Conservation (phyloP, 2,888 invertebrate genomes). For the Caenorhabditis sp. region DNA sequence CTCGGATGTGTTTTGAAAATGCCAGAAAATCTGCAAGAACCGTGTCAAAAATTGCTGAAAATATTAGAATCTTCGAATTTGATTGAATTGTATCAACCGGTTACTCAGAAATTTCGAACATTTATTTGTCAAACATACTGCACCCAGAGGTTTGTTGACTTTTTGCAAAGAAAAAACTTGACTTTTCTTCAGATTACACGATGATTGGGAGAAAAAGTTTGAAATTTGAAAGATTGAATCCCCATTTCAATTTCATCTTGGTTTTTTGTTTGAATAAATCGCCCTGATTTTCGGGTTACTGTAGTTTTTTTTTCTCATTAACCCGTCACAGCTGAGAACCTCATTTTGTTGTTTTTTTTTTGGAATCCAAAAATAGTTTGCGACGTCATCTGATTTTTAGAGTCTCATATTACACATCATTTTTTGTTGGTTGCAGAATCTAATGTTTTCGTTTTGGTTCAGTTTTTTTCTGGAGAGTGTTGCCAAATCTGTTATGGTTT, state of each 20-base stretch:
- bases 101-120: not conserved
- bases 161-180: too few relatives aligned
- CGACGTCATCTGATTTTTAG: too few relatives aligned
- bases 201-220: not conserved
- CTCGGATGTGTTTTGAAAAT: not conserved
- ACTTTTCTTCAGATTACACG: not conserved
- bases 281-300: too few relatives aligned
- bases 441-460: too few relatives aligned
- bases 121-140: not conserved
- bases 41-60: not conserved
- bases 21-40: not conserved
- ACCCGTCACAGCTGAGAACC: too few relatives aligned
- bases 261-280: not conserved
- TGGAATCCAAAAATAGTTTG: too few relatives aligned
- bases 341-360: too few relatives aligned
- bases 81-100: not conserved
- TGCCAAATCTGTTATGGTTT: too few relatives aligned
- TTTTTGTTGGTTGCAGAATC: too few relatives aligned
- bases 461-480: too few relatives aligned
- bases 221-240: not conserved
- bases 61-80: not conserved
- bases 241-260: not conserved
- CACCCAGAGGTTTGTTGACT: not conserved
- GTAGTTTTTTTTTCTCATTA: too few relatives aligned
- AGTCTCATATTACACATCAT: too few relatives aligned